Percentiles rank a stretch among this genome's conserved stretches.
Evolutionary conservation across 2,113 vertebrate species (phyloP).

Genomic region (Helogale parvula): DNA sequence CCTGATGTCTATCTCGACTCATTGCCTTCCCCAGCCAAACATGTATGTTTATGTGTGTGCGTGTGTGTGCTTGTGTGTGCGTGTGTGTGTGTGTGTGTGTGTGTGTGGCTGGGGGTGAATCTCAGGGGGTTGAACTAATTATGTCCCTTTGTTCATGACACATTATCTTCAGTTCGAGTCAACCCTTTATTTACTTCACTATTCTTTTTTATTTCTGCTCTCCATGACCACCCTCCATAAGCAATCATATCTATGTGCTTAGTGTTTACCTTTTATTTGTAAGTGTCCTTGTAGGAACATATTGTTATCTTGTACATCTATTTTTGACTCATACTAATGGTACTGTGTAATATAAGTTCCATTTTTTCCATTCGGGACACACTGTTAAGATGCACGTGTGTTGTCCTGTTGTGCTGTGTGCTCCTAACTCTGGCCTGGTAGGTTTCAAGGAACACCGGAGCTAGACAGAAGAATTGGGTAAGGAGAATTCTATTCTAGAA

Average conservation of each 20-base stretch:
- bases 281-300: neutral
- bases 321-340: neutral
- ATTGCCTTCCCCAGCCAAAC: neutral
- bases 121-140: neutral
- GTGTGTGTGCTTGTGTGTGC: accelerated
- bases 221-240: neutral
- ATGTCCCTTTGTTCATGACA: neutral
- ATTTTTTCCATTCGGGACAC: neutral
- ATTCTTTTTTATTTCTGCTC: neutral
- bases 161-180: neutral
- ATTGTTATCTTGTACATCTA: neutral
- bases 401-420: neutral
- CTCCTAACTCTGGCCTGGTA: neutral
- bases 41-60: neutral
- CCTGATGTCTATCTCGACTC: neutral
- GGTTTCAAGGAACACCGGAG: neutral
- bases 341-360: neutral
- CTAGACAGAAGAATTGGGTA: neutral
- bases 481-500: neutral
- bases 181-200: neutral
- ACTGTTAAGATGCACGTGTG: neutral
- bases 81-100: neutral
- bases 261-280: neutral
- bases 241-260: neutral
- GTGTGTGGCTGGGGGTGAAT: neutral